Conservation (phyloP, 2,797 vertebrate species). For the Lateolabrax maculatus region DNA sequence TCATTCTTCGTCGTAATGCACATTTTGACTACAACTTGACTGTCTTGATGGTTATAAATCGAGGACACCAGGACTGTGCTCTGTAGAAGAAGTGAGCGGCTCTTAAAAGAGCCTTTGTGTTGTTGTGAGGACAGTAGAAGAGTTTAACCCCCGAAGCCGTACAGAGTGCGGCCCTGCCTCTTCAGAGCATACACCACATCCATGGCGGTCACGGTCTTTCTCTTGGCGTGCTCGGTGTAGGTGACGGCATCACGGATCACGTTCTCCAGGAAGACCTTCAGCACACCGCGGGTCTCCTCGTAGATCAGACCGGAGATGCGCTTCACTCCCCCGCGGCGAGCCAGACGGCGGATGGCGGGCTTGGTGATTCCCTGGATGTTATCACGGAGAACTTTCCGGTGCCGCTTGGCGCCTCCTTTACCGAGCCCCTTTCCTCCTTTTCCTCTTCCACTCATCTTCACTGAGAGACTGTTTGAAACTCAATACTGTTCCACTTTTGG, state of each 20-base stretch:
- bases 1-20: too few relatives aligned
- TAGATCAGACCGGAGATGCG: too few relatives aligned
- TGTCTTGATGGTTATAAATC: too few relatives aligned
- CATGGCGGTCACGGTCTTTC: conserved; percentile 11
- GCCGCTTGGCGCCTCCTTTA: too few relatives aligned
- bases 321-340: background rate
- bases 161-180: background rate
- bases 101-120: conserved; percentile 68
- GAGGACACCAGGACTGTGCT: too few relatives aligned
- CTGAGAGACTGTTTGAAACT: too few relatives aligned
- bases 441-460: too few relatives aligned
- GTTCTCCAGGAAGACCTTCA: background rate
- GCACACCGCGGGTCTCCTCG: conserved; percentile 36
- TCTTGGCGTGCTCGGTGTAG: conserved; percentile 9
- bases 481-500: too few relatives aligned
- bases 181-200: conserved; percentile 6
- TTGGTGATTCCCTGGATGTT: background rate
- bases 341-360: background rate
- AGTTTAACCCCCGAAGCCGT: background rate
- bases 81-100: conserved; percentile 24
- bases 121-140: accelerated
- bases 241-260: background rate
- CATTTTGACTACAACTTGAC: too few relatives aligned
- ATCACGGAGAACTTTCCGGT: too few relatives aligned
- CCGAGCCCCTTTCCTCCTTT: too few relatives aligned